Evolutionary conservation across 92 coral and sea anemone genomes (phyloP).

Genomic region (Ricordea florida): DNA sequence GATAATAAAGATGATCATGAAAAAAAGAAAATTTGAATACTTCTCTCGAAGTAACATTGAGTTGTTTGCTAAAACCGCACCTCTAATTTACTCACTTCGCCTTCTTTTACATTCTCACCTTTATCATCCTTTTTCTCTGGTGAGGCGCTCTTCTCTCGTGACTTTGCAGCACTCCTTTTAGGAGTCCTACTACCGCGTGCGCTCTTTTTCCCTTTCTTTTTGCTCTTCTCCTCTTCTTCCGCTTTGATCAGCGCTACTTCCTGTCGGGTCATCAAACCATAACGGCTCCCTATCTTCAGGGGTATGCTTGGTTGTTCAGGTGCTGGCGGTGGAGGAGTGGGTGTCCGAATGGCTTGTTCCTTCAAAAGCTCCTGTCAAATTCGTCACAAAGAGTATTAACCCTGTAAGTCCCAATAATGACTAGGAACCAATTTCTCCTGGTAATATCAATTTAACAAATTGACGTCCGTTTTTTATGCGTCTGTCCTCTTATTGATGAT

Average conservation of each 20-base stretch:
- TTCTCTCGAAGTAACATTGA: not conserved
- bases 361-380: slow-evolving; percentile 60
- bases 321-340: slow-evolving; percentile 93
- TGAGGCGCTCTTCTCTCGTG: slow-evolving; percentile 68
- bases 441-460: no score
- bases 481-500: no score
- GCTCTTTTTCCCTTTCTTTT: slow-evolving; percentile 89
- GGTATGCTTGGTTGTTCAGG: slow-evolving; percentile 78
- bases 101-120: slow-evolving; percentile 8
- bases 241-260: slow-evolving; percentile 91
- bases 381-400: not conserved
- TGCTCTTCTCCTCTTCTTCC: slow-evolving; percentile 91
- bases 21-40: not conserved
- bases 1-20: no score
- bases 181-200: slow-evolving; percentile 79
- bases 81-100: not conserved
- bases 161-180: slow-evolving; percentile 65
- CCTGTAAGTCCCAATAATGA: no score
- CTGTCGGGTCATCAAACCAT: slow-evolving; percentile 91
- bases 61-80: not conserved
- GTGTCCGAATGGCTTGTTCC: slow-evolving; percentile 80
- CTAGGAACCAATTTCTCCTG: no score
- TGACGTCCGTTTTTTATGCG: no score
- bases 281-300: slow-evolving; percentile 89
- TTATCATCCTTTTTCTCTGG: slow-evolving; percentile 78